Conservation (phyloP, 2,113 vertebrate species). For the Hippocampus barbouri region DNA sequence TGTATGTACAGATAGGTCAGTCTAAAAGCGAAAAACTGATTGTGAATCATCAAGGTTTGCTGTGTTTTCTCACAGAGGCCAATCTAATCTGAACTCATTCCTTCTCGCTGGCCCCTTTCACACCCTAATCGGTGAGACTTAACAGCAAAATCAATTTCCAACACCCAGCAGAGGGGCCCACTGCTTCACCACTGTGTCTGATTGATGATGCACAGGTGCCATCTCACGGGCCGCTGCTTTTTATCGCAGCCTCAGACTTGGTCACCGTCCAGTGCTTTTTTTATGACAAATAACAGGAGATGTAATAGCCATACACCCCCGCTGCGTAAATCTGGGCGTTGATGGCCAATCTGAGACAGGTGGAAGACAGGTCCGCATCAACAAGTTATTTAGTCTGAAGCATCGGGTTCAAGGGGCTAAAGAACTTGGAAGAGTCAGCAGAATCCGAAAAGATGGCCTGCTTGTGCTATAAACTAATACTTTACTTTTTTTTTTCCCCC, state of each 20-base stretch:
- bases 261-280: conserved; percentile 64
- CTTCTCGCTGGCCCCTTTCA: conserved; percentile 40
- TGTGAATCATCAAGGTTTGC: conserved; percentile 31
- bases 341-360: conserved; percentile 49
- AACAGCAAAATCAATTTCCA: conserved; percentile 71
- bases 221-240: conserved; percentile 66
- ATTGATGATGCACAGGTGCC: conserved; percentile 66
- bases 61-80: conserved; percentile 20
- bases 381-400: conserved; percentile 66
- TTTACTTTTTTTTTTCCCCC: not conserved
- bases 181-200: conserved; percentile 63
- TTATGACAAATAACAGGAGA: conserved; percentile 73
- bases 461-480: not conserved
- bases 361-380: conserved; percentile 61
- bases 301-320: conserved; percentile 59
- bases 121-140: conserved; percentile 67
- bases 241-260: conserved; percentile 61
- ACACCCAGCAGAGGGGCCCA: conserved; percentile 46
- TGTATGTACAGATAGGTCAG: not conserved
- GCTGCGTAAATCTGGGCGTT: conserved; percentile 68
- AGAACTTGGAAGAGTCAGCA: conserved; percentile 27
- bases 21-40: not conserved
- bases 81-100: conserved; percentile 21
- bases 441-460: conserved; percentile 31
- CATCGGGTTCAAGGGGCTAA: conserved; percentile 42